Evolutionary conservation across 1,140 invertebrate genomes (phyloP), one percentile per base, ranked within the genome.

Genomic region (Drosophila hydei): DNA sequence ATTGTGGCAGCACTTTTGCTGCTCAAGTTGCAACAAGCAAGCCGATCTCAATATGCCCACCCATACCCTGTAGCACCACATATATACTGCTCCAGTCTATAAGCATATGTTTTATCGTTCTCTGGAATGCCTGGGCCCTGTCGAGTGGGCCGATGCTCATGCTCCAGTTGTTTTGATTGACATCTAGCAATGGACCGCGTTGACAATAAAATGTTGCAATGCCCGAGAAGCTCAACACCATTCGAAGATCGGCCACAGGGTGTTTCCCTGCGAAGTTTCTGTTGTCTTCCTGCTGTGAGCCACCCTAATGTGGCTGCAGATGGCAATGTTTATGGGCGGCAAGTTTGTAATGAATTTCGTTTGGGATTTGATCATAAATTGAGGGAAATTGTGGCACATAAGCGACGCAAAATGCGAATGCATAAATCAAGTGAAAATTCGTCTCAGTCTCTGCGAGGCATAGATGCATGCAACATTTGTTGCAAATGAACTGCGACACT

Each of bases 361-460:
- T 54, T 80, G 75, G 60, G 77, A 58, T 61, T 72, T 80, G 77
- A 58, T 56, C 47, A 80, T 81, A 74, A 80, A 80, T 64, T 38
- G 42, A 27, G n/a, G 30, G n/a, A 55, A 27, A 62, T 63, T 61
- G 67, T 45, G 40, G 38, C 14, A 61, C 19, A 48, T 25, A 33
- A 40, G 36, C 38, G 27, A 43, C 8, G 48, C 54, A 51, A 25
- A 27, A 45, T 45, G 43, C 21, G 50, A 73, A 75, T 63, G 55
- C 62, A 80, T 87, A 85, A 85, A 85, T 85, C 81, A 85, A 87
- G 58, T 60, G 50, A 16, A 51, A 75, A 87, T 87, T 77, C 81
- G 77, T 87, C 81, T 77, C 81, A 80, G 42, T 30, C 14, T n/a
- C n/a, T n/a, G n/a, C n/a, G n/a, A n/a, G n/a, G n/a, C n/a, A n/a